Conservation (phyloP, 2,797 vertebrate species). For the Taenioides sp. region DNA sequence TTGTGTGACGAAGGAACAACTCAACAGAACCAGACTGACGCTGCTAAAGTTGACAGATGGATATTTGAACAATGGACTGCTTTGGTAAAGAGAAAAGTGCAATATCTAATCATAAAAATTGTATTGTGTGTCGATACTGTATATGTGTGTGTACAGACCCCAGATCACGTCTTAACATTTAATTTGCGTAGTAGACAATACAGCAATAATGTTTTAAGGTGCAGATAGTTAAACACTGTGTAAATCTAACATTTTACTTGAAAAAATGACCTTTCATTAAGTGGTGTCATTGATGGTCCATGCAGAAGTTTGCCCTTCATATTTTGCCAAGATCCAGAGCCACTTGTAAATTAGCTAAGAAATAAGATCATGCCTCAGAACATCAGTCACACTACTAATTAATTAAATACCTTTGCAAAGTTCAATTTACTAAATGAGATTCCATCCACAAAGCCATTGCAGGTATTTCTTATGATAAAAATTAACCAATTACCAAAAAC, state of each 20-base stretch:
- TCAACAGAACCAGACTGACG: neutral
- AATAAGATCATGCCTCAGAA: slow-evolving; percentile 14
- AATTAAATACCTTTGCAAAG: slow-evolving; percentile 7
- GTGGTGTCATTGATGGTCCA: slow-evolving; percentile 15
- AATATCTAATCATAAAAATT: slow-evolving; percentile 53
- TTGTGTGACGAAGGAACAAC: slow-evolving; percentile 10
- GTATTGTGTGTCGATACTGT: slow-evolving; percentile 23
- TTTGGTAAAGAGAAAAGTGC: slow-evolving; percentile 54
- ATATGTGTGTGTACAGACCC: slow-evolving; percentile 18
- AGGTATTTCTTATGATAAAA: neutral
- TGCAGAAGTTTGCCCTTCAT: slow-evolving; percentile 21
- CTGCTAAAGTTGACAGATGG: slow-evolving; percentile 18
- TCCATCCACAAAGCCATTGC: neutral
- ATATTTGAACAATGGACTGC: slow-evolving; percentile 18
- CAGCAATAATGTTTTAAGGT: slow-evolving; percentile 71
- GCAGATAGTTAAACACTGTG: slow-evolving; percentile 34
- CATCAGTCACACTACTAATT: neutral
- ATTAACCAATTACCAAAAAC: too few species aligned
- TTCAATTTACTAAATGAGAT: neutral
- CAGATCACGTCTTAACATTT: slow-evolving; percentile 18
- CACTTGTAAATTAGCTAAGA: slow-evolving; percentile 4
- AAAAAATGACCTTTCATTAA: slow-evolving; percentile 4
- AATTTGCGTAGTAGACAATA: slow-evolving; percentile 50
- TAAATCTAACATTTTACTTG: slow-evolving; percentile 19
- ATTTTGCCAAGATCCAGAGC: neutral